These are phyloP conservation scores for Dolichallabes microphthalmus DNA, from an alignment of 2,113 vertebrate genomes.

Conservation along the genomic window DNA sequence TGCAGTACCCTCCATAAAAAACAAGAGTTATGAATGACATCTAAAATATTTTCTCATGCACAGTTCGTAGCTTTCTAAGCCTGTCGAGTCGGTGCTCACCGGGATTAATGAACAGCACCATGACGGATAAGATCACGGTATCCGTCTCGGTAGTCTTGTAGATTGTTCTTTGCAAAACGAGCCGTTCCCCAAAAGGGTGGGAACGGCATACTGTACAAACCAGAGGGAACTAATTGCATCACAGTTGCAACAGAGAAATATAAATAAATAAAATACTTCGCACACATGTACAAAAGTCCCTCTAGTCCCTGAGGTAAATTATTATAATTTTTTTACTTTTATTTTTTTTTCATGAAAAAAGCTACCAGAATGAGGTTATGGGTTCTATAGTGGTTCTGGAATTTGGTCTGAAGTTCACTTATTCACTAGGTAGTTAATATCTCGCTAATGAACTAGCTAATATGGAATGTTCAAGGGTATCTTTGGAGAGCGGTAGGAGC, in stretches of 20 bases:
- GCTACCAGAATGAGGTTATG: background rate
- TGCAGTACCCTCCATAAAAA: too few relatives aligned
- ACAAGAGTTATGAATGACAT: too few relatives aligned
- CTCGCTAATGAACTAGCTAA: background rate
- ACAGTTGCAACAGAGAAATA: background rate
- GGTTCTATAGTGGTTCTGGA: background rate
- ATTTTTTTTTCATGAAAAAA: too few relatives aligned
- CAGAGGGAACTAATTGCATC: background rate
- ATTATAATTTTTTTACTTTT: too few relatives aligned
- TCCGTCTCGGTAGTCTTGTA: background rate
- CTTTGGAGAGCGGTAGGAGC: background rate
- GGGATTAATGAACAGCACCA: background rate
- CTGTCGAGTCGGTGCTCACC: background rate
- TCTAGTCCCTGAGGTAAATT: constrained; percentile 26
- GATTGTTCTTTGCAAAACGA: background rate
- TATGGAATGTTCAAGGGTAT: background rate
- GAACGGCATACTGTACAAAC: background rate
- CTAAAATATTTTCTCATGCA: too few relatives aligned
- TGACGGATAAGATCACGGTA: background rate
- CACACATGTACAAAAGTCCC: background rate
- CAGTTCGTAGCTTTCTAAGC: too few relatives aligned
- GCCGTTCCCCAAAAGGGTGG: background rate
- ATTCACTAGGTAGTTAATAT: background rate
- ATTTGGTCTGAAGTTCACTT: too few relatives aligned
- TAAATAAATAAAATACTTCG: constrained; percentile 32